A percentile compares a stretch with the other conserved stretches of the same genome.
phyloP scores from a whole-genome alignment of 2,888 invertebrate species.

The Sminthurides aquaticus region DNA sequence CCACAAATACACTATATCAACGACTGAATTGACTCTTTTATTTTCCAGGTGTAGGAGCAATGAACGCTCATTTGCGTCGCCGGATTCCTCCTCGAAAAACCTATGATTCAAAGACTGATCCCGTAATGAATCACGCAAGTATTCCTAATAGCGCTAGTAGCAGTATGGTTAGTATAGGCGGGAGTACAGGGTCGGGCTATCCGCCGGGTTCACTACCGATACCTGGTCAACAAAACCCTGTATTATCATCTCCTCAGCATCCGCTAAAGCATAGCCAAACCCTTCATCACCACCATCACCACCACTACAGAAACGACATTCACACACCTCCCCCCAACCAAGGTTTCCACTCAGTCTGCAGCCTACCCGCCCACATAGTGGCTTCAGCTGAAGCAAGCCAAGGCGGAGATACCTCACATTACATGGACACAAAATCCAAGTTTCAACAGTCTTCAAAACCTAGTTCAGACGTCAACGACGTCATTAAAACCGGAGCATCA shows the following conservation, averaged over 20 bases:
- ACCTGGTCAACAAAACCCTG: not conserved
- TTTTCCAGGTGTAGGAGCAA: not conserved
- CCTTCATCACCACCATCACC: conserved; percentile 14
- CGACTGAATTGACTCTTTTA: too few species aligned
- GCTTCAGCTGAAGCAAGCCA: not conserved
- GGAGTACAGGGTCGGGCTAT: not conserved
- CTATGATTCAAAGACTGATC: conserved; percentile 22
- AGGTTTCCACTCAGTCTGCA: conserved; percentile 15
- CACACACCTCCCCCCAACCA: not conserved
- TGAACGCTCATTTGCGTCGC: conserved; percentile 16
- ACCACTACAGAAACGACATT: not conserved
- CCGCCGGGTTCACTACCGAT: not conserved
- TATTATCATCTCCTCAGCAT: not conserved
- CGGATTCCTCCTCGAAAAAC: conserved; percentile 15
- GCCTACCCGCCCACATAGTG: conserved; percentile 10
- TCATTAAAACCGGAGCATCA: not conserved
- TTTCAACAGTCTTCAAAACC: not conserved
- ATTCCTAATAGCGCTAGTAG: not conserved
- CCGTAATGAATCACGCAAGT: conserved; percentile 5
- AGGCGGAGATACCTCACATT: not conserved
- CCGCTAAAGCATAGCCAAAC: conserved; percentile 18
- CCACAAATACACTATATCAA: too few species aligned
- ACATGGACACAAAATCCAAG: not conserved
- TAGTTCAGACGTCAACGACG: not conserved
- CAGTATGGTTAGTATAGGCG: not conserved